Conservation (phyloP, 2,797 vertebrate genomes). For the Lagocephalus sceleratus region DNA sequence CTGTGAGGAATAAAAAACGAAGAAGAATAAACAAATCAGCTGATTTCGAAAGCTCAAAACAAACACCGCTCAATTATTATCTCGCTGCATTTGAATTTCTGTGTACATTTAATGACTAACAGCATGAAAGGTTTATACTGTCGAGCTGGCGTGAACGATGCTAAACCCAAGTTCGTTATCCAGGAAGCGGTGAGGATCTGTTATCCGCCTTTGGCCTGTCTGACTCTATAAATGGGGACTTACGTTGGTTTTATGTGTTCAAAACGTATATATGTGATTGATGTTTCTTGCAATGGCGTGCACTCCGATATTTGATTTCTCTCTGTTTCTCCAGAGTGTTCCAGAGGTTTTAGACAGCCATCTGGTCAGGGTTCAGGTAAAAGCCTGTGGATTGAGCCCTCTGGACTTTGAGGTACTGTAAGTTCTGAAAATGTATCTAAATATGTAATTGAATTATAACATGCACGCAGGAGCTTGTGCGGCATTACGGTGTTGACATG, state of each 20-base stretch:
- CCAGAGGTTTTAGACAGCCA: slow-evolving; percentile 71
- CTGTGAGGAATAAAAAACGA: slow-evolving; percentile 3
- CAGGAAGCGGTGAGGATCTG: slow-evolving; percentile 84
- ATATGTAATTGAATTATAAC: neutral
- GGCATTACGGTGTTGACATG: too few relatives aligned
- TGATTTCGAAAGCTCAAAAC: too few relatives aligned
- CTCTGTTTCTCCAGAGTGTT: slow-evolving; percentile 69
- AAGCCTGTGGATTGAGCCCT: slow-evolving; percentile 89
- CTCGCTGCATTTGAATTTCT: neutral
- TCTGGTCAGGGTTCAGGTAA: slow-evolving; percentile 88
- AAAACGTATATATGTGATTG: too few relatives aligned
- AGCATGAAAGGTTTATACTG: slow-evolving; percentile 92
- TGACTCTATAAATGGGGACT: neutral
- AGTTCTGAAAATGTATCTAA: neutral
- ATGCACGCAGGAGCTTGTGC: too few relatives aligned
- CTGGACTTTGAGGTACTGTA: slow-evolving; percentile 83
- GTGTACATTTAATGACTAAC: neutral
- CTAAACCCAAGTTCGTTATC: slow-evolving; percentile 84
- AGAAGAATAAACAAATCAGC: slow-evolving; percentile 14
- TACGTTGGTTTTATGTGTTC: too few relatives aligned
- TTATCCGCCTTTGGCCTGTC: neutral
- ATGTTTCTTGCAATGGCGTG: too few relatives aligned
- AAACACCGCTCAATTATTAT: too few relatives aligned
- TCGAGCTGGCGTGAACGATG: slow-evolving; percentile 69
- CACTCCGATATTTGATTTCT: neutral